Evolutionary conservation across 2,888 invertebrate species (phyloP).

Genomic region (Drosophila rubida): DNA sequence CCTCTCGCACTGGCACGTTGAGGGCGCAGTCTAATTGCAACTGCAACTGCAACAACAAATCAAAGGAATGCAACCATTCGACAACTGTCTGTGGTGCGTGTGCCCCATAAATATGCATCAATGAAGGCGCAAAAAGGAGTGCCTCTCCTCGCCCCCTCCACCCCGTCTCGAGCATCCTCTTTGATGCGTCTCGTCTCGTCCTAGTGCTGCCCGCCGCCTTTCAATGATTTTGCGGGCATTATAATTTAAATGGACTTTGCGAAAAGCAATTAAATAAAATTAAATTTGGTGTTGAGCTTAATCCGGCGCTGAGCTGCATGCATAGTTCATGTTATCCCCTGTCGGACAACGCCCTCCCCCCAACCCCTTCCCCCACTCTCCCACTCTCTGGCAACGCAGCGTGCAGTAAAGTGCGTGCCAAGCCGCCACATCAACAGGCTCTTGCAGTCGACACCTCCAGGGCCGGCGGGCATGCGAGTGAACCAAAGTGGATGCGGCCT

Average conservation of each 20-base stretch:
- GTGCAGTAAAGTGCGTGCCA: conserved; percentile 67
- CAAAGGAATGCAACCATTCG: conserved; percentile 68
- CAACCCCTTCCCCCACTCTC: not conserved
- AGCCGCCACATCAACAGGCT: conserved; percentile 69
- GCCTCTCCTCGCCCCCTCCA: not conserved
- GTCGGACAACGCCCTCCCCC: conserved; percentile 28
- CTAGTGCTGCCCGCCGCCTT: conserved; percentile 18
- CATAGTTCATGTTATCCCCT: conserved; percentile 76
- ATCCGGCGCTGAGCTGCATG: conserved; percentile 74
- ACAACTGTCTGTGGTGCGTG: conserved; percentile 72
- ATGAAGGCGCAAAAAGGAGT: conserved; percentile 37
- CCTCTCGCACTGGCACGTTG: too few species aligned
- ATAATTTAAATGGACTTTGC: conserved; percentile 80
- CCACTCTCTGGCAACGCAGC: not conserved
- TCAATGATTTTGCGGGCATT: conserved; percentile 64
- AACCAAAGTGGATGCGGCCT: conserved; percentile 45
- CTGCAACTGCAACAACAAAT: conserved; percentile 57
- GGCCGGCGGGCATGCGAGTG: conserved; percentile 52
- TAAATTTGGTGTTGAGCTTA: conserved; percentile 75
- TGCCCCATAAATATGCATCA: conserved; percentile 66
- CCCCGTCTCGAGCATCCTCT: conserved; percentile 21
- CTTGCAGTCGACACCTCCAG: conserved; percentile 65
- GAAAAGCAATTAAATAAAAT: conserved; percentile 79
- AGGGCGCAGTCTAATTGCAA: conserved; percentile 65
- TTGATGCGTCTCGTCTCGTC: conserved; percentile 34